Percentiles rank a stretch among this genome's conserved stretches.
Evolutionary conservation across 2,113 vertebrate genomes (phyloP).

Genomic region (Pogona vitticeps): DNA sequence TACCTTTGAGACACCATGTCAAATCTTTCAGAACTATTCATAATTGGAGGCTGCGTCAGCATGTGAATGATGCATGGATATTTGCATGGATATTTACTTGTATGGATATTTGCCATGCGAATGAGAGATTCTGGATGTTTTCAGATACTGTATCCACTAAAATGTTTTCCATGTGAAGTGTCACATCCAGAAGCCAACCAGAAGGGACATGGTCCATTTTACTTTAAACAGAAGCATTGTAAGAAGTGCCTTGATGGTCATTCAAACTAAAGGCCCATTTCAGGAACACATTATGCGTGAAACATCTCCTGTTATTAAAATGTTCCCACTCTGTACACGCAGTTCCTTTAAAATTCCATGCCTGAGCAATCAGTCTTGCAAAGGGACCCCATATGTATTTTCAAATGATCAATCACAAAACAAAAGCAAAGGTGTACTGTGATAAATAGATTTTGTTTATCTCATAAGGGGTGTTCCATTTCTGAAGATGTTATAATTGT

Average conservation of each 20-base stretch:
- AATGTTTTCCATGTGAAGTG: not conserved
- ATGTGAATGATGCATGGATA: not conserved
- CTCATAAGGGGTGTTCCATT: too few species aligned
- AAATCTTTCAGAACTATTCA: slow-evolving; percentile 31
- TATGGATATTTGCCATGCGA: not conserved
- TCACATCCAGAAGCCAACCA: not conserved
- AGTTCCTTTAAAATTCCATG: too few species aligned
- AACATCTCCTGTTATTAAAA: too few species aligned
- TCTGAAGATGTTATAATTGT: too few species aligned
- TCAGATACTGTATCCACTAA: not conserved
- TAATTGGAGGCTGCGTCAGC: not conserved
- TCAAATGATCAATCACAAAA: too few species aligned
- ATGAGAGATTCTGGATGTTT: not conserved
- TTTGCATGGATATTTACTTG: not conserved
- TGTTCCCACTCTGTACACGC: too few species aligned
- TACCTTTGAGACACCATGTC: slow-evolving; percentile 17
- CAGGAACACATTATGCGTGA: not conserved
- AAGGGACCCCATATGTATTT: too few species aligned
- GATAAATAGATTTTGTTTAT: too few species aligned
- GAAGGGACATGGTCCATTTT: not conserved
- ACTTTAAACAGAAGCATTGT: not conserved
- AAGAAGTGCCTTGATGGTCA: not conserved
- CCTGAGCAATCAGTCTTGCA: too few species aligned
- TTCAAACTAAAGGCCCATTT: not conserved
- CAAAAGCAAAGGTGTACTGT: too few species aligned